Conservation (phyloP, 2,113 vertebrate genomes). For the Hyla sarda region DNA sequence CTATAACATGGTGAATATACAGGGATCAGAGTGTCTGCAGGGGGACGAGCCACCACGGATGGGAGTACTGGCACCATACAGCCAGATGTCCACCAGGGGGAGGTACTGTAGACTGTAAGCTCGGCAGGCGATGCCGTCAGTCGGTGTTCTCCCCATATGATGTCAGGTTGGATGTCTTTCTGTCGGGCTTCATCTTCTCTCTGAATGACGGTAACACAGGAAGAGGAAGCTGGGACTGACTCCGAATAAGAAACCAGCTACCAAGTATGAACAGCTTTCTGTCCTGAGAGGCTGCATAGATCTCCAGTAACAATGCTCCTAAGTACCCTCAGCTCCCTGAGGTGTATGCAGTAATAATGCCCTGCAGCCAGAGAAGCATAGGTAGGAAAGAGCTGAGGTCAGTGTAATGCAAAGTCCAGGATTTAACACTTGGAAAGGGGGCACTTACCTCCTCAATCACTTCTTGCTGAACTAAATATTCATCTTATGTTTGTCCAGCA, state of each 20-base stretch:
- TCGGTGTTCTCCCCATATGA: background rate
- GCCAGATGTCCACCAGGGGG: background rate
- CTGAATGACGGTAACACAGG: background rate
- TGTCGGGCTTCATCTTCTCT: background rate
- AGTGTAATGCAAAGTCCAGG: too few species aligned
- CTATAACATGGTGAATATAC: too few species aligned
- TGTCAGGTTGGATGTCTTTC: background rate
- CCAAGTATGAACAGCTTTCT: background rate
- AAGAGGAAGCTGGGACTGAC: constrained; percentile 4
- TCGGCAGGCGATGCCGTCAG: background rate
- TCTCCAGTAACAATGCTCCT: too few species aligned
- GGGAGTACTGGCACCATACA: background rate
- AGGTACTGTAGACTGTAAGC: background rate
- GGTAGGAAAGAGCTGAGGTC: too few species aligned
- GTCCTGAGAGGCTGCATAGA: too few species aligned
- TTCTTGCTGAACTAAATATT: background rate
- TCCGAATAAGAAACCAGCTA: background rate
- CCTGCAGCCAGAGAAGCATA: background rate
- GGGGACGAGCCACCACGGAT: background rate
- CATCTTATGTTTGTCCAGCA: constrained; percentile 37
- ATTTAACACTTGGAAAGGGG: too few species aligned
- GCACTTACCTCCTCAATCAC: too few species aligned
- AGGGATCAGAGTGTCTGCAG: background rate
- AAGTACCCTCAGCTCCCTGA: background rate
- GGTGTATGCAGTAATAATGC: background rate